Evolutionary conservation across 2,888 invertebrate species (phyloP), one percentile per base, ranked within the genome.

Genomic region (Drosophila histrio): DNA sequence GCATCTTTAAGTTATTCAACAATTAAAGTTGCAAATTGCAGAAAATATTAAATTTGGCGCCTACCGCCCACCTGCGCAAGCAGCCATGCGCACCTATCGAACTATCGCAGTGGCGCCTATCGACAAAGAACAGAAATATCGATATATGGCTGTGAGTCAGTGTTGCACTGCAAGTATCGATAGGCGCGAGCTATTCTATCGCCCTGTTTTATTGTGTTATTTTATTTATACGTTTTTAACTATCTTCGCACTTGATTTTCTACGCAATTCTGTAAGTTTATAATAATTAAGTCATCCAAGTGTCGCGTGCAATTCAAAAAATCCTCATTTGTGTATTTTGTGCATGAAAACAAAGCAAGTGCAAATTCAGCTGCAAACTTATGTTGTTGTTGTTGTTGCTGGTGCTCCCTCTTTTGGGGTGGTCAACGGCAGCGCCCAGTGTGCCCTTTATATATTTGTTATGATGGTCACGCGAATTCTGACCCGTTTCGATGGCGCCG

Each of bases 391-490:
- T 63, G 57, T 52, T 58, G 59, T 47, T 63, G 41, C 11, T 60
- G 43, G 56, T 56, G 74, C 52, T 77, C 66, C 60, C 57, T 71
- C 15, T 30, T 50, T 46, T 58, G 47, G 65, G 78, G 59, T 61
- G 70, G 58, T 30, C 49, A 54, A 22, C 41, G 39, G n/a, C 46
- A 63, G 60, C 56, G 57, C 60, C 61, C 50, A 61, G 36, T 54
- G 54, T 53, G 59, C 61, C 62, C 70, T 70, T 72, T 70, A 58
- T 53, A 57, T 50, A 67, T 78, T 77, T 80, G 67, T 70, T 77
- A 67, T 77, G 66, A 64, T 77, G 74, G 83, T 87, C 83, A 83
- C 83, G 83, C 87, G 77, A 83, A 77, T 85, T 80, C 38, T 69
- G 77, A 64, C 71, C 79, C 64, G 64, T 72, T 84, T 65, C 30